A percentile compares a stretch with the other conserved stretches of the same genome.
Conservation (phyloP, 2,888 invertebrate species). For the Cetonia aurata region DNA sequence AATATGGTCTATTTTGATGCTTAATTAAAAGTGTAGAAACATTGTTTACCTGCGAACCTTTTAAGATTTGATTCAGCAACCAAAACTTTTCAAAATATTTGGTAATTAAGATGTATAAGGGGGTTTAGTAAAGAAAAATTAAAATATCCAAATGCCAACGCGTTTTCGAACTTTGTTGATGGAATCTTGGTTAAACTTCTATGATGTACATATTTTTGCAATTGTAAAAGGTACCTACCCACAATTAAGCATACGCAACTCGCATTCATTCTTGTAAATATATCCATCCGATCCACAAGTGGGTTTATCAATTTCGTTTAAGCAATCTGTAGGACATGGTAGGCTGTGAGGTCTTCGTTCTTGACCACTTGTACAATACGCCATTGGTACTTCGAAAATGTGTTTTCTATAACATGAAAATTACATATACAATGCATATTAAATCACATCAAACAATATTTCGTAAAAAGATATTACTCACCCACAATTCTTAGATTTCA, state of each 20-base stretch:
- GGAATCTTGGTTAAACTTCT: too few species aligned
- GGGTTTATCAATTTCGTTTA: conserved; percentile 77
- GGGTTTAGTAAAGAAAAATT: too few species aligned
- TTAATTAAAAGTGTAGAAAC: too few species aligned
- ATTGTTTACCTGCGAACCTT: too few species aligned
- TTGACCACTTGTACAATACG: conserved; percentile 83
- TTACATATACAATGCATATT: not conserved
- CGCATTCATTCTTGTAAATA: conserved; percentile 89
- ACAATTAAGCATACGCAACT: conserved; percentile 89
- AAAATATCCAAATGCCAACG: conserved; percentile 42
- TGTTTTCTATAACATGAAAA: conserved; percentile 76
- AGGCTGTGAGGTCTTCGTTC: conserved; percentile 76
- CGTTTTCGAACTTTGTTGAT: too few species aligned
- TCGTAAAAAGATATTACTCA: conserved; percentile 61
- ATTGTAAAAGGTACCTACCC: conserved; percentile 71
- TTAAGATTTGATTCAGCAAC: too few species aligned
- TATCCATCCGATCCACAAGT: conserved; percentile 92
- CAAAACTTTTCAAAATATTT: too few species aligned
- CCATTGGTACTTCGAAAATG: conserved; percentile 92
- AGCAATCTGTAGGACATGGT: conserved; percentile 81
- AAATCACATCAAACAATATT: not conserved
- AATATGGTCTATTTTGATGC: too few species aligned
- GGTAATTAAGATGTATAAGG: too few species aligned
- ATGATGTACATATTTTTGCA: too few species aligned
- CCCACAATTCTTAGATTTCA: conserved; percentile 95